Base-by-base conservation (phyloP, 1,140 invertebrate genomes). In the Callitettix versicolor region DNA sequence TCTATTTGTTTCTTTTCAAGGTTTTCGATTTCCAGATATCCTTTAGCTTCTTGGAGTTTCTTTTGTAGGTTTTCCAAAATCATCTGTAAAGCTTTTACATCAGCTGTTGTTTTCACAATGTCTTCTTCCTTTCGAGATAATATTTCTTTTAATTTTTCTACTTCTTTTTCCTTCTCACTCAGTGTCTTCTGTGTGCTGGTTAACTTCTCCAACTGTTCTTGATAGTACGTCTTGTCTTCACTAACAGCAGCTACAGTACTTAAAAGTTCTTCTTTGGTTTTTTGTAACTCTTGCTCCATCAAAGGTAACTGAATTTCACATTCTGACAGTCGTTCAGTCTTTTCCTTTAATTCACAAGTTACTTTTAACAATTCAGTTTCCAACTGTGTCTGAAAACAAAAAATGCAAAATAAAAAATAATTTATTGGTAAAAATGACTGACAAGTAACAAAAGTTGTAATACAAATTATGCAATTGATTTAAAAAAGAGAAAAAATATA, bases 91-190 rank as follows among this genome's bases (percentile, higher is more conserved):
- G 58, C 44, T 42, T 44, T 44, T 0, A 62, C 55, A 40, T 62
- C 60, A 17, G 57, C 50, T 15, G 34, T 56, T 2, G 48, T 55
- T n/a, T 42, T 56, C 11, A 56, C 15, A 63, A 56, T 60, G 48
- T 78, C 75, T 42, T 76, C 76, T 65, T 82, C 78, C 56, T 77
- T 76, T 22, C 74, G 65, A 20, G 74, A 64, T 38, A 79, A 74
- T 58, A 79, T 79, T 55, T 75, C 71, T 65, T 75, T 76, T 6
- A 79, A 69, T 47, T 76, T 65, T 52, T 78, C 65, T 9, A 81
- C 61, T 59, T 82, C 76, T 41, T 76, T 75, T 2, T 72, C 71
- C 55, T 72, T 76, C 33, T 79, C 71, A 44, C 70, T 75, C 6
- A 78, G 61, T 43, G 74, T 20, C 20, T 56, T 38, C 20, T 55